phyloP scores from a whole-genome alignment of 2,797 vertebrate species.

The Phoxinus dragarum region DNA sequence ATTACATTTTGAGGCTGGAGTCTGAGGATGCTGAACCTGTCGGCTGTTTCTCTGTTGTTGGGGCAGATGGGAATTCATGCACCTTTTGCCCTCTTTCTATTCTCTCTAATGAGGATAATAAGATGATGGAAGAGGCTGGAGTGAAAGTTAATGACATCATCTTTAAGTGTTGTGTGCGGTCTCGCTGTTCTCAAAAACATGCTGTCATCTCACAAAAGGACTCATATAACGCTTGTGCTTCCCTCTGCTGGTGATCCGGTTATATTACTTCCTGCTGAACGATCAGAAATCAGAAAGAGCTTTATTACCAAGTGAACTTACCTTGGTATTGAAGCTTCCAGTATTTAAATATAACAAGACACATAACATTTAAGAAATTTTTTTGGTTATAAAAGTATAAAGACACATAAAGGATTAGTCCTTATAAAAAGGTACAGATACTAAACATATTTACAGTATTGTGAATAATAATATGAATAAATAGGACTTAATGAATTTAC shows the following conservation, averaged over 20 bases:
- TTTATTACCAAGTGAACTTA: too few relatives aligned
- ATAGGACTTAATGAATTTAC: too few relatives aligned
- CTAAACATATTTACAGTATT: too few relatives aligned
- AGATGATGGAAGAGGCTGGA: slow-evolving; percentile 19
- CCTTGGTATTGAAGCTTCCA: too few relatives aligned
- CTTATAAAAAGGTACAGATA: too few relatives aligned
- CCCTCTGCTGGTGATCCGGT: background rate
- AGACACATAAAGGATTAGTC: too few relatives aligned
- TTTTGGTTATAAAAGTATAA: too few relatives aligned
- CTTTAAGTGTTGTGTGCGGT: slow-evolving; percentile 2
- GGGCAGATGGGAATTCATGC: background rate
- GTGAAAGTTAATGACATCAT: slow-evolving; percentile 50
- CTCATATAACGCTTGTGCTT: background rate
- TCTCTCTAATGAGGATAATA: slow-evolving; percentile 41
- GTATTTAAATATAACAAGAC: too few relatives aligned
- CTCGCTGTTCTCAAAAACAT: slow-evolving; percentile 23
- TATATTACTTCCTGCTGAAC: background rate
- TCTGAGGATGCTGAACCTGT: slow-evolving; percentile 5
- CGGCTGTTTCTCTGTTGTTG: background rate
- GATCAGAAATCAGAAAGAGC: too few relatives aligned
- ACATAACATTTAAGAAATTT: too few relatives aligned
- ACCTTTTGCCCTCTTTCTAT: background rate
- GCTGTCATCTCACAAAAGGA: slow-evolving; percentile 6
- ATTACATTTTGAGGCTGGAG: slow-evolving; percentile 8
- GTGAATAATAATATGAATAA: too few relatives aligned